A percentile compares a stretch with the other conserved stretches of the same genome.
These are phyloP conservation scores for Bradynema listronoti DNA, from an alignment of 1,140 invertebrate genomes.

Conservation along the genomic window DNA sequence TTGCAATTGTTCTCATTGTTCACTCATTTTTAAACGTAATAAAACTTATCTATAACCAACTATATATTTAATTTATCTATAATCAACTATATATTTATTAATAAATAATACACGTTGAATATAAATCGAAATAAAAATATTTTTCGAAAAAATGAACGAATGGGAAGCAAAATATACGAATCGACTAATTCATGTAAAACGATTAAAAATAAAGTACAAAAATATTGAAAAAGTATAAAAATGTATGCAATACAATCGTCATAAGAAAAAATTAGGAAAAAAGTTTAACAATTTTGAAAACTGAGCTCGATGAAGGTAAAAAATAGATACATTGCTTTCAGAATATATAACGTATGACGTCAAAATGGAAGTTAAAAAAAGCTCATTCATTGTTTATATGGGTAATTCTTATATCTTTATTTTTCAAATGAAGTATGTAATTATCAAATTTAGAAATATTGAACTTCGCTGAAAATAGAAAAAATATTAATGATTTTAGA, in stretches of 20 bases:
- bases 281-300: background rate
- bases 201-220: background rate
- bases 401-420: background rate
- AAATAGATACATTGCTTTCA: background rate
- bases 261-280: too few relatives aligned
- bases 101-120: background rate
- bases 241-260: too few relatives aligned
- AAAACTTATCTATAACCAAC: too few relatives aligned
- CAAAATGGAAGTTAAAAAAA: background rate
- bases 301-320: background rate
- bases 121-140: background rate
- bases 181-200: background rate
- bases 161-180: background rate
- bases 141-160: background rate
- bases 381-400: background rate
- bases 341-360: background rate
- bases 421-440: constrained; percentile 1
- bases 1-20: too few relatives aligned
- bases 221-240: background rate
- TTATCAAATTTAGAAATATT: background rate
- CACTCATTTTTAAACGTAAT: too few relatives aligned
- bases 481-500: background rate
- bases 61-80: too few relatives aligned
- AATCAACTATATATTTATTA: too few relatives aligned
- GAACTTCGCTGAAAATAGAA: background rate